These are phyloP conservation scores for Drosophila guanche DNA, from an alignment of 1,140 invertebrate species.

Conservation along the genomic window DNA sequence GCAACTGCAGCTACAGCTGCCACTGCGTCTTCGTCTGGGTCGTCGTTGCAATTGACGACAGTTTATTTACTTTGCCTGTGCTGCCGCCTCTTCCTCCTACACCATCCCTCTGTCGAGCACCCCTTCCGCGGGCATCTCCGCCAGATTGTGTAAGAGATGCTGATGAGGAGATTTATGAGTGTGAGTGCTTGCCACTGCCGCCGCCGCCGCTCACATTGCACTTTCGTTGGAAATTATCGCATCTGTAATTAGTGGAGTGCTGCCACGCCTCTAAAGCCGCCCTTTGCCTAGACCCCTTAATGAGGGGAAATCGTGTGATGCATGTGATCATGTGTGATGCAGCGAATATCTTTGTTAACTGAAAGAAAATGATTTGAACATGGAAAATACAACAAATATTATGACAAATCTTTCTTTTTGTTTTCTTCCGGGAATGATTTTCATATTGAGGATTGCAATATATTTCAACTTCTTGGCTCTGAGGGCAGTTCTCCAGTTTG, in stretches of 20 bases:
- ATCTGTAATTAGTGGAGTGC: conserved; percentile 37
- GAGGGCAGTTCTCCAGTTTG: conserved; percentile 1
- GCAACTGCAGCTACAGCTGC: background rate
- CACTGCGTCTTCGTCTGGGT: conserved; percentile 19
- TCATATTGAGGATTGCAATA: too few species aligned
- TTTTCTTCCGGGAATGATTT: too few species aligned
- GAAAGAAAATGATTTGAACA: too few species aligned
- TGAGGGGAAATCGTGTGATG: background rate
- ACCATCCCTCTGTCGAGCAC: background rate
- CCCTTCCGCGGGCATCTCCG: conserved; percentile 3
- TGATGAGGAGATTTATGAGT: conserved; percentile 31
- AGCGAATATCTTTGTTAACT: too few species aligned
- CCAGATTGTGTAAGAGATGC: conserved; percentile 29
- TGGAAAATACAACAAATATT: too few species aligned
- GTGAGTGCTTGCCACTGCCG: background rate
- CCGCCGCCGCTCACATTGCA: conserved; percentile 19
- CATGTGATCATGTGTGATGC: background rate
- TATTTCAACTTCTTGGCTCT: too few species aligned
- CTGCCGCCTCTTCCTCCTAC: background rate
- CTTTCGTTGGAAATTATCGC: conserved; percentile 17
- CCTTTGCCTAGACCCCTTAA: background rate
- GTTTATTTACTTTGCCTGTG: conserved; percentile 26
- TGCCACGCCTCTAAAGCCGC: conserved; percentile 14
- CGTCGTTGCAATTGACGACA: conserved; percentile 34
- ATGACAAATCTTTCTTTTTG: too few species aligned